Evolutionary conservation across 2,797 vertebrate genomes (phyloP).

Genomic region (Tapirus indicus): DNA sequence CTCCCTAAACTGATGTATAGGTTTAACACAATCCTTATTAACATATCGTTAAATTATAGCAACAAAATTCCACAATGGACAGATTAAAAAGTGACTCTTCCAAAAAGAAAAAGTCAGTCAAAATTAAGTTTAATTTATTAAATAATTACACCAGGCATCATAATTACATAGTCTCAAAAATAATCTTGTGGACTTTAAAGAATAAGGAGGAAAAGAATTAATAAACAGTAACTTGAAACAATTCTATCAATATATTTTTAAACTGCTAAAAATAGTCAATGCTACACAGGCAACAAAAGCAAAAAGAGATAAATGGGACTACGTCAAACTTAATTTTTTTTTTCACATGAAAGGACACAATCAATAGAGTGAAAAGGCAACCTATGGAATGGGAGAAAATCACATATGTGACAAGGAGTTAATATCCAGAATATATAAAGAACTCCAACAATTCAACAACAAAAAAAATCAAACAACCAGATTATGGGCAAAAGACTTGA

Average conservation of each 20-base stretch:
- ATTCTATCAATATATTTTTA: background rate
- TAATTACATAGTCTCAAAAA: constrained; percentile 41
- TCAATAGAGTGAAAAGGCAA: background rate
- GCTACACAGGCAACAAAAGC: constrained; percentile 14
- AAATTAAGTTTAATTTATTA: constrained; percentile 35
- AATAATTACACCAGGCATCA: background rate
- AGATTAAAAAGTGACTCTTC: background rate
- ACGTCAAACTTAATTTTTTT: background rate
- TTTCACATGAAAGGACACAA: background rate
- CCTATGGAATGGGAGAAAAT: background rate
- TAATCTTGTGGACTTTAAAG: background rate
- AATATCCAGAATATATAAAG: too few relatives aligned
- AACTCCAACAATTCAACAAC: background rate
- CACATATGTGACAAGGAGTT: background rate
- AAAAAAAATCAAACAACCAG: background rate
- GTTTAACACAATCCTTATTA: constrained; percentile 14
- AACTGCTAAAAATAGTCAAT: background rate
- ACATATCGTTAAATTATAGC: background rate
- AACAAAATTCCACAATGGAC: constrained; percentile 13
- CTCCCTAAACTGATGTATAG: background rate
- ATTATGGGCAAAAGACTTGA: background rate
- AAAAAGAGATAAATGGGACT: constrained; percentile 6
- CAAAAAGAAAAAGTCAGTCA: background rate
- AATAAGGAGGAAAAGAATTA: background rate
- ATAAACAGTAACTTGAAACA: background rate